A percentile compares a stretch with the other conserved stretches of the same genome.
Evolutionary conservation across 2,888 invertebrate species (phyloP).

Genomic region (Drosophila niveifrons): DNA sequence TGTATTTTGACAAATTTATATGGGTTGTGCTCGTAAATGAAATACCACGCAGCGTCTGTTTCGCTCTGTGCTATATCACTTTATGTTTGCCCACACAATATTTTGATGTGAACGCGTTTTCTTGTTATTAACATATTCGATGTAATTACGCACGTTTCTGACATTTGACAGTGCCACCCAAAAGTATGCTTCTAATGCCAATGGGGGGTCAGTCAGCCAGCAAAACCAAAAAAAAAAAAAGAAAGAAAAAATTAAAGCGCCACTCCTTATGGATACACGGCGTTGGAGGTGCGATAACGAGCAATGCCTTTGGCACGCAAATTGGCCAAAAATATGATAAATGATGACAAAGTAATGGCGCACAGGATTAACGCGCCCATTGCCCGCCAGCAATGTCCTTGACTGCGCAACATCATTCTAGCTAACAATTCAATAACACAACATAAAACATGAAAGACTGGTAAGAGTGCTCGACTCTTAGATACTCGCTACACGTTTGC

Average conservation of each 20-base stretch:
- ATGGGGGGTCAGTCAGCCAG: slow-evolving; percentile 18
- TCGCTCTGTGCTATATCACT: slow-evolving; percentile 13
- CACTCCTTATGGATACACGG: slow-evolving; percentile 20
- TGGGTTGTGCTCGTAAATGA: slow-evolving; percentile 41
- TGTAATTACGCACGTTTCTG: slow-evolving; percentile 76
- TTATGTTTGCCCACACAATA: slow-evolving; percentile 54
- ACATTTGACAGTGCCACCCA: slow-evolving; percentile 60
- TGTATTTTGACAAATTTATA: slow-evolving; percentile 36
- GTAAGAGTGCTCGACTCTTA: too few species aligned
- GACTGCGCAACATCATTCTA: slow-evolving; percentile 44
- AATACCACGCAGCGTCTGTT: slow-evolving; percentile 30
- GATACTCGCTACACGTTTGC: too few species aligned
- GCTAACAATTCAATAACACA: slow-evolving; percentile 50
- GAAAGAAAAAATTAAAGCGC: slow-evolving; percentile 30
- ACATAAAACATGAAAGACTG: neutral
- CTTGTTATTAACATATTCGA: slow-evolving; percentile 70
- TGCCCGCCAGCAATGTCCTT: slow-evolving; percentile 58
- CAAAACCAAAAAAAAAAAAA: too few species aligned
- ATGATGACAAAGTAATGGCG: slow-evolving; percentile 68
- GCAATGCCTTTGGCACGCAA: slow-evolving; percentile 63
- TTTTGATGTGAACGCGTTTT: slow-evolving; percentile 52
- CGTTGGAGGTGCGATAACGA: slow-evolving; percentile 28
- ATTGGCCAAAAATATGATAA: slow-evolving; percentile 71
- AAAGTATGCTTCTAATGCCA: slow-evolving; percentile 25
- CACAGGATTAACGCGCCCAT: slow-evolving; percentile 47